Base-by-base conservation (phyloP, 2,113 vertebrate genomes). In the Saguinus midas region DNA sequence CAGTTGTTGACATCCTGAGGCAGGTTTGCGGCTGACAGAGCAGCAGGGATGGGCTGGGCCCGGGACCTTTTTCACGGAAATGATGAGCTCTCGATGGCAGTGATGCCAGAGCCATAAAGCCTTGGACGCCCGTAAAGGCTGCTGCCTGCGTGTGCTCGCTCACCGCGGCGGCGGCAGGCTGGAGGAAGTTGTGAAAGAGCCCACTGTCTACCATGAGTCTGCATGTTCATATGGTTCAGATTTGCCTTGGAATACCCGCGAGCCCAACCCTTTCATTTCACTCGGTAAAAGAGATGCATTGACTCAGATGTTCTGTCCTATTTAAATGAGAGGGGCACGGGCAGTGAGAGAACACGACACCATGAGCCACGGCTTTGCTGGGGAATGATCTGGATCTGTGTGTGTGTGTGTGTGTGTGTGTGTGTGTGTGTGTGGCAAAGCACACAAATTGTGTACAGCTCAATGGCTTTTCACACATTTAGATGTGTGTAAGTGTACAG, bases 141-240 rank as follows among this genome's bases (percentile, higher is more conserved):
- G 5, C 52, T 64, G 50, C 40, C 43, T n/a, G 37, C 45, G 91
- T 48, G 48, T 50, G 37, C 50, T 66, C 11, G 4, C 86, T 55
- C 3, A 1, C 48, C 3, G 35, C 23, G 6, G 48, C 21, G 3
- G 76, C 21, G 1, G 96, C 10, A 92, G 88, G 84, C 25, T 92
- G 91, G 93, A 92, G 94, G 84, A 35, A 58, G 23, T 8, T 52
- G 50, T 66, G 94, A 73, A 48, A 79, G 23, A 37, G n/a, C 18
- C 3, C 11, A 50, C 70, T 0, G 57, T 76, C 90, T 25, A 12
- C 87, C 55, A 0, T 12, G 64, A 75, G 93, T 95, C 89, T 88
- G 73, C 97, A 3, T 0, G 1, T 82, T 81, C 97, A 73, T 85
- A 14, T 89, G 94, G 89, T 93, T 98, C 5, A 1, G n/a, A 6